phyloP scores from a whole-genome alignment of 2,113 vertebrate genomes.

The Phaetusa simplex region DNA sequence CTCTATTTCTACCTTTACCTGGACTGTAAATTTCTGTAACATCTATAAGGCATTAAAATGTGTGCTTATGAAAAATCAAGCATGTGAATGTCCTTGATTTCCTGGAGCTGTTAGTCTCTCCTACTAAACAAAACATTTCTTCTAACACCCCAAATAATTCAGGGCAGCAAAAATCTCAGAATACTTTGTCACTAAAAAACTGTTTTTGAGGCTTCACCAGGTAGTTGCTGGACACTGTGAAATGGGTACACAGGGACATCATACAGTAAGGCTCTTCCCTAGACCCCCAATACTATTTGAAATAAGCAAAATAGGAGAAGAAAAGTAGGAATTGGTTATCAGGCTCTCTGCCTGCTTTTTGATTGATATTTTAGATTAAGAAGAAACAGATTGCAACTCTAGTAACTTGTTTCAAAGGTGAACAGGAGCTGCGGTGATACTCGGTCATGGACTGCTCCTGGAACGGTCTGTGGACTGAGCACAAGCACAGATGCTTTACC shows the following conservation, averaged over 20 bases:
- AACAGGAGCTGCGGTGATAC: background rate
- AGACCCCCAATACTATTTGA: background rate
- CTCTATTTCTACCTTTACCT: background rate
- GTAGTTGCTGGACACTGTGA: background rate
- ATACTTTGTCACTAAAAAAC: background rate
- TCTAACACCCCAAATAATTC: background rate
- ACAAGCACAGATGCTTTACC: background rate
- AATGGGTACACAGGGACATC: background rate
- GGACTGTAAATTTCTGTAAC: background rate
- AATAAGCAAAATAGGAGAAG: background rate
- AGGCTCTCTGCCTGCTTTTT: background rate
- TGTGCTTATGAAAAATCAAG: background rate
- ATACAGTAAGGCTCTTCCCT: background rate
- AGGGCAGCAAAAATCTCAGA: background rate
- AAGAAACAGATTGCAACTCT: background rate
- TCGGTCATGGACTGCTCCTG: background rate
- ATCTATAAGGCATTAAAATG: background rate
- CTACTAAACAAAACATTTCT: background rate
- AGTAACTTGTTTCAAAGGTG: background rate
- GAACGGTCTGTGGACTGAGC: background rate
- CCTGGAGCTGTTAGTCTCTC: background rate
- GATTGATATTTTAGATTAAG: background rate
- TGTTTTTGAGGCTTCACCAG: background rate
- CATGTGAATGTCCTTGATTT: background rate
- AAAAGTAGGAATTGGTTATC: background rate